These are phyloP conservation scores for Callaeas wilsoni DNA, from an alignment of 2,113 vertebrate genomes.

Conservation along the genomic window DNA sequence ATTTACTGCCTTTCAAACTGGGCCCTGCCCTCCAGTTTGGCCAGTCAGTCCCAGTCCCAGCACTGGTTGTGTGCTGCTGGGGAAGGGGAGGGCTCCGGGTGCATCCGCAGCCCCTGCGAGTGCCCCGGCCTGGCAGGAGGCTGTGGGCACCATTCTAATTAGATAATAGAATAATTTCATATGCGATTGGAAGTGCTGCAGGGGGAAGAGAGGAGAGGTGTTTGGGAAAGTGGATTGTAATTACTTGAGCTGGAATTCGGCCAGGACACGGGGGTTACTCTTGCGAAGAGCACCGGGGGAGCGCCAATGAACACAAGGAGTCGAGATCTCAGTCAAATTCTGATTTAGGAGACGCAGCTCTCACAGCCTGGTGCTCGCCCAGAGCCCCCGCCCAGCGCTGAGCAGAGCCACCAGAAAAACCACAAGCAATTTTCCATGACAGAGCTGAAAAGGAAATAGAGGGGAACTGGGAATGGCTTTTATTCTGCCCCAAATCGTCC, in stretches of 20 bases:
- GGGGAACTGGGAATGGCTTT: background rate
- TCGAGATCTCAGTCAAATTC: background rate
- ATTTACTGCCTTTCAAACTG: background rate
- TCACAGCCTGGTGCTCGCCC: background rate
- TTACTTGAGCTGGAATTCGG: conserved; percentile 63
- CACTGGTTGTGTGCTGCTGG: background rate
- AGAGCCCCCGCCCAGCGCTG: background rate
- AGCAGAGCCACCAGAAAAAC: conserved; percentile 9
- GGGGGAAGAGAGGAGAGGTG: conserved; percentile 5
- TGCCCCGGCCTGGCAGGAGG: background rate
- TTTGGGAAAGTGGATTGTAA: conserved; percentile 44
- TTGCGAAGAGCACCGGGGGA: background rate
- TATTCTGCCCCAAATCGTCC: background rate
- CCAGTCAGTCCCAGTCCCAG: background rate
- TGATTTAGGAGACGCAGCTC: background rate
- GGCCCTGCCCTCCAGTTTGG: background rate
- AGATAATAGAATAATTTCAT: conserved; percentile 55
- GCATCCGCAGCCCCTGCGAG: background rate
- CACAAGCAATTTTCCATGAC: background rate
- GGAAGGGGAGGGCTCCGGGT: fast-evolving
- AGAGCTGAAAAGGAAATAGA: background rate
- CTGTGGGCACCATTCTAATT: conserved; percentile 33
- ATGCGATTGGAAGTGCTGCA: conserved; percentile 41
- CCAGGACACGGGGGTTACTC: conserved; percentile 41
- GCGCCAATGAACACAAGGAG: background rate